A percentile compares a stretch with the other conserved stretches of the same genome.
phyloP scores from a whole-genome alignment of 2,888 invertebrate species.

The Agonopterix subpropinquella region DNA sequence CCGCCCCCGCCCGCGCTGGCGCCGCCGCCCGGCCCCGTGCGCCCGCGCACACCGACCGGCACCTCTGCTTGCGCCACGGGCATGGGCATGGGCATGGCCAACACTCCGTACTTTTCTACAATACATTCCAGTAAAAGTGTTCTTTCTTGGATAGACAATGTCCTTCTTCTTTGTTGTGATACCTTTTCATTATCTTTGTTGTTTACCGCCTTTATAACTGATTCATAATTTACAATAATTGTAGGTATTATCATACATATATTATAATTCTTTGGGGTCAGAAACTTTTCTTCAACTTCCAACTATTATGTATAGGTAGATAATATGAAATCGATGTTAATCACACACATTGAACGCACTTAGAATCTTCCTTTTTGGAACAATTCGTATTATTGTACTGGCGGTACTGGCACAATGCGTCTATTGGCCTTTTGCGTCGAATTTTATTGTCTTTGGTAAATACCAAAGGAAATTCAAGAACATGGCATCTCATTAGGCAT shows the following conservation, averaged over 20 bases:
- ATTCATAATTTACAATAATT: not conserved
- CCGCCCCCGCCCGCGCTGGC: slow-evolving; percentile 65
- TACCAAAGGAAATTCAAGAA: too few relatives aligned
- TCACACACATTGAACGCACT: too few relatives aligned
- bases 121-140: slow-evolving; percentile 70
- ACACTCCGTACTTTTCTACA: slow-evolving; percentile 34
- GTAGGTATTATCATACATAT: too few relatives aligned
- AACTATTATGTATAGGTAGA: too few relatives aligned
- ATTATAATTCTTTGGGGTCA: too few relatives aligned
- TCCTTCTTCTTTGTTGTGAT: slow-evolving; percentile 3
- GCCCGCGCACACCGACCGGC: slow-evolving; percentile 36
- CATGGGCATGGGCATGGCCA: slow-evolving; percentile 16
- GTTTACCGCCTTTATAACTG: slow-evolving; percentile 6
- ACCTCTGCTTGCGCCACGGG: slow-evolving; percentile 24
- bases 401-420: not conserved
- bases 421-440: slow-evolving; percentile 8
- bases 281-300: too few relatives aligned
- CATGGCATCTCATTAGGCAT: too few relatives aligned
- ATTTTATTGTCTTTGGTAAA: slow-evolving; percentile 1
- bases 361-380: too few relatives aligned
- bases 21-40: slow-evolving; percentile 44
- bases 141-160: slow-evolving; percentile 44
- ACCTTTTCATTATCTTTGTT: not conserved
- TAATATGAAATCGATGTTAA: too few relatives aligned
- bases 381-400: too few relatives aligned